A percentile compares a stretch with the other conserved stretches of the same genome.
Conservation (phyloP, 2,888 invertebrate species). For the Hydrotaea cyrtoneurina region DNA sequence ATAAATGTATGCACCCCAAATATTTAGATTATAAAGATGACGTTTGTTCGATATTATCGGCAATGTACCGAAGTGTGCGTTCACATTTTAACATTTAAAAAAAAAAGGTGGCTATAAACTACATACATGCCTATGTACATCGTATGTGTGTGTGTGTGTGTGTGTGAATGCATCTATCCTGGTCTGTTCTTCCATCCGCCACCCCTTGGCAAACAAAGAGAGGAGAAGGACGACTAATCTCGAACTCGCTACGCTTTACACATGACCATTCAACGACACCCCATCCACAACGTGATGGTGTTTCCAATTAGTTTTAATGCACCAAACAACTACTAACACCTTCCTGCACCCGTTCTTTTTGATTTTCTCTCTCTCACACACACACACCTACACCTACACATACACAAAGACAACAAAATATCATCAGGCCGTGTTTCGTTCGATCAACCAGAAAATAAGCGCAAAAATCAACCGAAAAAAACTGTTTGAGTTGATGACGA, state of each 20-base stretch:
- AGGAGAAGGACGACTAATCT: background rate
- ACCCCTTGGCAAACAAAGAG: background rate
- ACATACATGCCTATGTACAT: too few species aligned
- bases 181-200: too few species aligned
- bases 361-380: background rate
- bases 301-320: conserved; percentile 63
- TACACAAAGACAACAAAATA: conserved; percentile 37
- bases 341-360: conserved; percentile 31
- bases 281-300: background rate
- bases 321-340: conserved; percentile 59
- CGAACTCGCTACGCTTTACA: background rate
- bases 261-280: background rate
- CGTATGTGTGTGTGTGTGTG: too few species aligned
- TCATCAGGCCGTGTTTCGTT: conserved; percentile 72
- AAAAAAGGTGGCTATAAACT: too few species aligned
- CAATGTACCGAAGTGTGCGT: too few species aligned
- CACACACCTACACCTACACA: background rate
- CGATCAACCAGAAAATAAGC: conserved; percentile 79
- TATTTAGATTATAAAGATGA: too few species aligned
- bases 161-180: too few species aligned
- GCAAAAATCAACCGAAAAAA: conserved; percentile 75
- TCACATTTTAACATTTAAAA: too few species aligned
- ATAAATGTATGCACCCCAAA: too few species aligned
- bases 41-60: too few species aligned
- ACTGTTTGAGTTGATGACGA: conserved; percentile 28